These are phyloP conservation scores for Odontamblyopus lacepedii DNA, from an alignment of 2,797 vertebrate genomes.

Conservation along the genomic window DNA sequence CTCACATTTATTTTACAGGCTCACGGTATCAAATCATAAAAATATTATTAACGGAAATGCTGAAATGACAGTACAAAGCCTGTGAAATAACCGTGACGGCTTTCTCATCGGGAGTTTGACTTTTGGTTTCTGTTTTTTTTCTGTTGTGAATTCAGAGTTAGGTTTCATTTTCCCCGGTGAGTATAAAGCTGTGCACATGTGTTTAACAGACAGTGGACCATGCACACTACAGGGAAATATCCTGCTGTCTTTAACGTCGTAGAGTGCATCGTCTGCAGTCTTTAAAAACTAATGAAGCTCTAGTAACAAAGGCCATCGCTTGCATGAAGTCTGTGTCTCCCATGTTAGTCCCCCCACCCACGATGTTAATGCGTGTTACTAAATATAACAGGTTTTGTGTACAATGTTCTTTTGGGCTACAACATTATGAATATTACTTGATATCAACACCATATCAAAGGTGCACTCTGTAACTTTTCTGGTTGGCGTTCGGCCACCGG, in stretches of 20 bases:
- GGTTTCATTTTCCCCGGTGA: conserved; percentile 93
- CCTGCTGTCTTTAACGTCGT: conserved; percentile 21
- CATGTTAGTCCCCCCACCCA: conserved; percentile 23
- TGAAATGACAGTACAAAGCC: conserved; percentile 1
- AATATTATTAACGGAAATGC: not conserved
- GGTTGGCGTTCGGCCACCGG: too few species aligned
- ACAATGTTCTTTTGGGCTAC: not conserved
- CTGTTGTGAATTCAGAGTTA: conserved; percentile 94
- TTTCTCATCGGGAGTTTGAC: conserved; percentile 48
- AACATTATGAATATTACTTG: not conserved
- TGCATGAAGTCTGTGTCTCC: conserved; percentile 61
- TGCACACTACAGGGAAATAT: conserved; percentile 37
- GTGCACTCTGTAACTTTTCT: too few species aligned
- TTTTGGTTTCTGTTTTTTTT: conserved; percentile 78
- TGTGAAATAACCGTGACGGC: conserved; percentile 30
- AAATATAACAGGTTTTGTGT: conserved; percentile 24
- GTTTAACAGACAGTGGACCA: conserved; percentile 74
- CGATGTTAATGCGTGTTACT: conserved; percentile 11
- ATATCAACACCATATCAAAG: not conserved
- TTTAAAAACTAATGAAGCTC: conserved; percentile 60
- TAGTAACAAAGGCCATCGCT: conserved; percentile 43
- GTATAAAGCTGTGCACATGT: conserved; percentile 76
- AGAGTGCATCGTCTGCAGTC: conserved; percentile 40
- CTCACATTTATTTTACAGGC: conserved; percentile 44
- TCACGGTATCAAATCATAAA: not conserved